Conservation (phyloP, 2,888 invertebrate genomes). For the Heterodera filipjevi region DNA sequence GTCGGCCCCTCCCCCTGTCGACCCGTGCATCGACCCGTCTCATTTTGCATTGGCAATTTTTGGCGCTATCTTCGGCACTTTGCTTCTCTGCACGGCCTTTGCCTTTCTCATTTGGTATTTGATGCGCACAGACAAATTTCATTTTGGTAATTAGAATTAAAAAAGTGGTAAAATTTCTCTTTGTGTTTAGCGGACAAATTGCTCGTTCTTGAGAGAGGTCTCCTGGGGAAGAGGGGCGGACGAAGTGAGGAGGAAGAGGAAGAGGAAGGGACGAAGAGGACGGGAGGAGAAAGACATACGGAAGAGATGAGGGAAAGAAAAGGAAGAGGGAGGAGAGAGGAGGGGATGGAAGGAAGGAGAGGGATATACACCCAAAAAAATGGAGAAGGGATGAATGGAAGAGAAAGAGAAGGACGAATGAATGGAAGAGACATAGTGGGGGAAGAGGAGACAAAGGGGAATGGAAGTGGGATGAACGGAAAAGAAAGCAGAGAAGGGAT, state of each 20-base stretch:
- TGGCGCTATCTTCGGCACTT: conserved; percentile 57
- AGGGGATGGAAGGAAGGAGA: not conserved
- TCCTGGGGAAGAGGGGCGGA: not conserved
- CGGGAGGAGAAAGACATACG: not conserved
- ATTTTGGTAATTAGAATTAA: not conserved
- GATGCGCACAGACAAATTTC: conserved; percentile 22
- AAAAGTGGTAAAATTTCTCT: not conserved
- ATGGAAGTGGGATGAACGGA: not conserved
- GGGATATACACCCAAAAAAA: no score
- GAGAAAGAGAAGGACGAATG: not conserved
- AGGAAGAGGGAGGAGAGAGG: not conserved
- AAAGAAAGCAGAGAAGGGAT: not conserved
- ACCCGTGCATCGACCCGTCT: conserved; percentile 46
- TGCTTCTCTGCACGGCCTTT: conserved; percentile 52
- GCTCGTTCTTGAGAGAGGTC: conserved; percentile 14
- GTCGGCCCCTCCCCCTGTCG: conserved; percentile 12
- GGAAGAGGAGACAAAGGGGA: not conserved
- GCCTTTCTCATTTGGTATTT: conserved; percentile 51
- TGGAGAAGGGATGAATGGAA: not conserved
- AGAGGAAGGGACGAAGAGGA: not conserved
- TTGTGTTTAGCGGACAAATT: conserved; percentile 25
- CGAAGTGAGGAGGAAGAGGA: not conserved
- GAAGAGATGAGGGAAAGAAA: not conserved
- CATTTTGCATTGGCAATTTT: conserved; percentile 59
- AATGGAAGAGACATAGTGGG: not conserved